These are phyloP conservation scores for Drosophila austrosaltans DNA, from an alignment of 2,888 invertebrate species.

Conservation along the genomic window DNA sequence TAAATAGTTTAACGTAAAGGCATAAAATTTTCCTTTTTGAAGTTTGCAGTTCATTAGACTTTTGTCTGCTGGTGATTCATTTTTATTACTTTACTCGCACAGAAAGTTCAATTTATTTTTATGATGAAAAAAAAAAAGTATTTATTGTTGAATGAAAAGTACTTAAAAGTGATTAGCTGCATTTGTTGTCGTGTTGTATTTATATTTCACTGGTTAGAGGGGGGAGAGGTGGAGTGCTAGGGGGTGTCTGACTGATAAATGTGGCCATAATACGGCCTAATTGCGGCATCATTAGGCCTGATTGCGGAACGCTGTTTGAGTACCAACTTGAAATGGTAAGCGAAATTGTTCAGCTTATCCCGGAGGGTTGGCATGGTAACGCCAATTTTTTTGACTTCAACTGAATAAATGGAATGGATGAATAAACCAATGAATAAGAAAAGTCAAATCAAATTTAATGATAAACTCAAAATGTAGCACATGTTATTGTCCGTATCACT, in stretches of 20 bases:
- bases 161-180: slow-evolving; percentile 46
- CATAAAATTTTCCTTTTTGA: neutral
- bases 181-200: slow-evolving; percentile 42
- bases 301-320: slow-evolving; percentile 37
- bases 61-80: slow-evolving; percentile 44
- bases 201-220: neutral
- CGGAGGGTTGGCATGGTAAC: neutral
- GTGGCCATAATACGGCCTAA: slow-evolving; percentile 68
- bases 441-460: slow-evolving; percentile 76
- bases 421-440: slow-evolving; percentile 25
- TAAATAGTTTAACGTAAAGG: neutral
- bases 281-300: slow-evolving; percentile 61
- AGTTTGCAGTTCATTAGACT: neutral
- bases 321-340: slow-evolving; percentile 27
- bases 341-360: slow-evolving; percentile 10
- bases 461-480: slow-evolving; percentile 66
- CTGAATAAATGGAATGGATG: slow-evolving; percentile 3
- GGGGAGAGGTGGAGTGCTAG: slow-evolving; percentile 4
- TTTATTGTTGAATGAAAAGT: slow-evolving; percentile 44
- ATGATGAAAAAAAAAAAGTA: slow-evolving; percentile 21
- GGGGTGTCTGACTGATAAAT: slow-evolving; percentile 56
- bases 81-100: slow-evolving; percentile 14
- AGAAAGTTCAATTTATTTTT: slow-evolving; percentile 11
- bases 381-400: slow-evolving; percentile 8
- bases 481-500: slow-evolving; percentile 51